Base-by-base conservation (phyloP, 2,113 vertebrate genomes). In the Petrocephalus microphthalmus region DNA sequence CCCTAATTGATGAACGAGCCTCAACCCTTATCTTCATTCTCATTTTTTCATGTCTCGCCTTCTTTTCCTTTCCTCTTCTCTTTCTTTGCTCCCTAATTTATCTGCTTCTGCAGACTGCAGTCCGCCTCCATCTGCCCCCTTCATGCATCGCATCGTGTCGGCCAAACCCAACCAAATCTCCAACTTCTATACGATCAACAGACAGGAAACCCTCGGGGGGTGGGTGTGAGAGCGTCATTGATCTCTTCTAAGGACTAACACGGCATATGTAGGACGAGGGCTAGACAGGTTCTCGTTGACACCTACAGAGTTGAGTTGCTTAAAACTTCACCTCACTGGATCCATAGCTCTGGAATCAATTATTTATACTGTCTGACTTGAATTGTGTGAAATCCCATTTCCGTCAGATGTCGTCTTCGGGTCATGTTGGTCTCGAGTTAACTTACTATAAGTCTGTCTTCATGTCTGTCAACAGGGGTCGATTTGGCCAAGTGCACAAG, bases 401-500 rank as follows among this genome's bases (percentile, higher is more conserved):
- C 92, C 90, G 94, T 90, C 94, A 94, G 94, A 94, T 95, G 33
- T 37, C 6, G 13, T 78, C 5, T 13, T 78, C 7, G 71, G 33
- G 71, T 78, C 71, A 91, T 91, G 84, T 91, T 90, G 94, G 92
- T 83, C 81, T 47, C 81, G 49, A 4, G 45, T 49, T 49, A 49
- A 47, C 7, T 82, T 19, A 71, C 6, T 17, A 15, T 42, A 78
- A 78, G 7, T 2, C 84, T 0, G 25, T 57, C 3, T 87, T 52
- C 87, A 25, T 92, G 88, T 64, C 90, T 81, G 20, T 33, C 5
- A 84, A 1, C 91, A 99, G 98, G 64, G 98, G 98, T 6, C 95
- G 98, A 86, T 99, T 98, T 52, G 98, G 98, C 71, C 98, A 99
- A 92, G 98, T 99, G 88, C 96, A 99, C 94, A 98, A 96, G 94